Conservation (phyloP, 1,140 invertebrate species). For the Cyphomyrmex costatus region DNA sequence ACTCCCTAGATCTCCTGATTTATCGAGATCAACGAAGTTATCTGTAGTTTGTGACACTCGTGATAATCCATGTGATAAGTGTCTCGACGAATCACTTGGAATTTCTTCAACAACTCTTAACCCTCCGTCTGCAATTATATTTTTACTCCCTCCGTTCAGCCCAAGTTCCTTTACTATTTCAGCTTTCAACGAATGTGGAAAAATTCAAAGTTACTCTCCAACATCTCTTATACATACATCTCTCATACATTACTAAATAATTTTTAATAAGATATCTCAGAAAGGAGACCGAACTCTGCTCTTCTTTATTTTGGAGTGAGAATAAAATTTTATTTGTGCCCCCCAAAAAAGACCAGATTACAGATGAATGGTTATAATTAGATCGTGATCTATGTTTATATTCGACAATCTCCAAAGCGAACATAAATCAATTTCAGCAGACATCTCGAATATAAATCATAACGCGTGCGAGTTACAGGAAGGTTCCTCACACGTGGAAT, state of each 20-base stretch:
- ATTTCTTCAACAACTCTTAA: neutral
- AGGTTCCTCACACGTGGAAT: conserved; percentile 1
- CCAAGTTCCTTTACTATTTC: too few species aligned
- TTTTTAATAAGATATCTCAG: too few species aligned
- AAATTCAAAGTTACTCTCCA: too few species aligned
- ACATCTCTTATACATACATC: too few species aligned
- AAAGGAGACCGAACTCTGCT: too few species aligned
- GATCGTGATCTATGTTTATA: conserved; percentile 1
- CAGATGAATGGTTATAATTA: neutral
- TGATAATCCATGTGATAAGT: conserved; percentile 17
- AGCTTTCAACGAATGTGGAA: too few species aligned
- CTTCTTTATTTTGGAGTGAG: too few species aligned
- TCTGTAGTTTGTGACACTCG: neutral
- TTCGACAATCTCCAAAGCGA: neutral
- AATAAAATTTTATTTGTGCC: too few species aligned
- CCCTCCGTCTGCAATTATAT: too few species aligned
- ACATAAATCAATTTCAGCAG: conserved; percentile 47
- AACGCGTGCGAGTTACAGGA: conserved; percentile 9
- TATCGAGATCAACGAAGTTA: conserved; percentile 35
- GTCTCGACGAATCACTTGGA: neutral
- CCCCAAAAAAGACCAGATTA: too few species aligned
- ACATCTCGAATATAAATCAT: conserved; percentile 36
- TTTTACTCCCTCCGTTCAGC: too few species aligned
- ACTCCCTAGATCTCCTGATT: conserved; percentile 38
- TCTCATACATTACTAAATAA: too few species aligned